phyloP scores from a whole-genome alignment of 2,797 vertebrate genomes.

The Buphagus erythrorhynchus region DNA sequence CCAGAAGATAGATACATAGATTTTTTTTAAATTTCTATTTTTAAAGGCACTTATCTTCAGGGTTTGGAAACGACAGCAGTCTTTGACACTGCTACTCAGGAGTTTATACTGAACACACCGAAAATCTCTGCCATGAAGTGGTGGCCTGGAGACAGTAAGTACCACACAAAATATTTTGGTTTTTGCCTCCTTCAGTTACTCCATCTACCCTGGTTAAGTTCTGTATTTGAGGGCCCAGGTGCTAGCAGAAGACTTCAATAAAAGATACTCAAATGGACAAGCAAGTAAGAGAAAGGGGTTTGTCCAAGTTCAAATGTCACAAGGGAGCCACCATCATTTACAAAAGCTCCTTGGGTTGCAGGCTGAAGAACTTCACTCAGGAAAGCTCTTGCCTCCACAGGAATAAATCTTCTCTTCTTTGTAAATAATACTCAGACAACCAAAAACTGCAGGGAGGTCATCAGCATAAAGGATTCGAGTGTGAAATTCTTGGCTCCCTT shows the following conservation, averaged over 20 bases:
- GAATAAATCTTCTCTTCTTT: not conserved
- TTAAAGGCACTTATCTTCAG: conserved; percentile 78
- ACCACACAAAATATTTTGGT: not conserved
- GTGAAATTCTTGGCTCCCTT: not conserved
- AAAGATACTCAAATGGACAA: not conserved
- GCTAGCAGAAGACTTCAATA: not conserved
- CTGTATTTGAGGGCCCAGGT: not conserved
- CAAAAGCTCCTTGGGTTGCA: not conserved
- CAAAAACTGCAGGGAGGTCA: not conserved
- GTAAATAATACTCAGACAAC: not conserved
- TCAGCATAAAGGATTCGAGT: not conserved
- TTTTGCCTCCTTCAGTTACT: not conserved
- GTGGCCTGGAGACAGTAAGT: conserved; percentile 86
- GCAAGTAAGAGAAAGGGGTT: not conserved
- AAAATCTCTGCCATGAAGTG: conserved; percentile 80
- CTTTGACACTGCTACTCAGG: conserved; percentile 75
- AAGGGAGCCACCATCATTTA: not conserved
- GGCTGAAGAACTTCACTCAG: not conserved
- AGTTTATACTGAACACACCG: conserved; percentile 82
- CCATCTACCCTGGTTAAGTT: not conserved
- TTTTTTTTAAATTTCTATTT: not conserved
- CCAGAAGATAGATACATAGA: not conserved
- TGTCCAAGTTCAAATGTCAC: not conserved
- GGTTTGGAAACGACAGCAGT: conserved; percentile 82
- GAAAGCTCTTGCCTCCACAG: not conserved